Base-by-base conservation (phyloP, 2,888 invertebrate genomes). In the Dusona sp. region DNA sequence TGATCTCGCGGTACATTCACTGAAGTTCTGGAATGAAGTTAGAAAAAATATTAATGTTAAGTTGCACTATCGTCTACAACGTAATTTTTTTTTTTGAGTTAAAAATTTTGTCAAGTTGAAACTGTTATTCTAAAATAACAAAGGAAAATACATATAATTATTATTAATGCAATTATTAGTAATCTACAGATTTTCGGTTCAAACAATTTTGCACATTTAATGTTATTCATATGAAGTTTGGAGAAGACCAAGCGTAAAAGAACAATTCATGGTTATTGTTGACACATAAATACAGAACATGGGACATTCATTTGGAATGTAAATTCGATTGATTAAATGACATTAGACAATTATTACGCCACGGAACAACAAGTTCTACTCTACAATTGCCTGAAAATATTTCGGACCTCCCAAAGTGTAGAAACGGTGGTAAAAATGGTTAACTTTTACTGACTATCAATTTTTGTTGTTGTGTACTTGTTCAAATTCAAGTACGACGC, bases 11-110 rank as follows among this genome's bases (percentile, higher is more conserved):
- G 83, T 42, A 83, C 81, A 4, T 87, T 88, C 7, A 88, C 57
- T 11, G 73, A 29, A 45, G 75, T 87, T 25, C 93, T 92, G 78
- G 57, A 89, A 61, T 29, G 6, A 8, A 29, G 16, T 61, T 61
- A 0, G 29, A 13, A 25, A 61, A 29, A 25, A 57, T 51, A 3
- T 51, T n/a, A n/a, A n/a, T n/a, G 7, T n/a, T n/a, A 3, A 3
- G 51, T 51, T n/a, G n/a, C 51, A 51, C n/a, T 51, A n/a, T n/a
- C n/a, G n/a, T n/a, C n/a, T 51, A 2, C 19, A 42, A 42, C 51
- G n/a, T 19, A n/a, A 48, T 48, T 51, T 51, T n/a, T 51, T 3
- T 6, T 51, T n/a, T 0, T n/a, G 51, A 33, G 4, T 2, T 0
- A n/a, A n/a, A 4, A 22, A 19, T 57, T 57, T 57, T 25, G 22